Base-by-base conservation (phyloP, 2,113 vertebrate genomes). In the Xiphophorus hellerii region DNA sequence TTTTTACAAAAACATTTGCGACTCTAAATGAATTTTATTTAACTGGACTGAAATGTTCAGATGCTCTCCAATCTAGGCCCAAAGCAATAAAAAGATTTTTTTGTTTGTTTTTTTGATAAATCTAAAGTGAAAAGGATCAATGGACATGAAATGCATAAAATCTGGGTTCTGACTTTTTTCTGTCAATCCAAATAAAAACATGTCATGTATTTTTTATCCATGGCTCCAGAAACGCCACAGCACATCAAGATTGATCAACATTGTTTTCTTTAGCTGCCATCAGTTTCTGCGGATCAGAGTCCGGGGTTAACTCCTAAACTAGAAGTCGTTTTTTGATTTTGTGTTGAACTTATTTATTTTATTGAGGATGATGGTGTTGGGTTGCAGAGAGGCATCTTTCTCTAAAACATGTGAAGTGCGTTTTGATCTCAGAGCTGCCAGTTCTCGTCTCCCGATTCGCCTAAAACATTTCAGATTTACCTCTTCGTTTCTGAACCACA, bases 381-480 rank as follows among this genome's bases (percentile, higher is more conserved):
- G 39, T 28, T 44, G 62, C 22, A 25, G 35, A 5, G 25, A 74
- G 39, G 22, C 42, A 31, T 7, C 44, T 39, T 58, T 37, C 20
- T 80, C 58, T 77, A 37, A 83, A 74, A 61, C 33, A 42, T 44
- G 35, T 37, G 35, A 33, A 71, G 62, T 68, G 35, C 74, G 30
- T 76, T 78, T 78, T 73, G 30, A 61, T 64, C 73, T 58, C 81
- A 66, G 63, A 81, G 33, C 33, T 74, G 69, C 69, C 62, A 61
- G 25, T 30, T 33, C n/a, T 33, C 5, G 0, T 37, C 62, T 54
- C 33, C 33, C 44, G 20, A n/a, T 62, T 58, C 15, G 1, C 60
- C 51, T 71, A 20, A 28, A 11, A 13, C 4, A 22, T n/a, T 42
- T 48, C 15, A 20, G 5, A 35, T 33, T 66, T 20, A 28, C 31